Percentiles rank a stretch among this genome's conserved stretches.
Conservation (phyloP, 2,888 invertebrate species). For the Lasioglossum calceatum region DNA sequence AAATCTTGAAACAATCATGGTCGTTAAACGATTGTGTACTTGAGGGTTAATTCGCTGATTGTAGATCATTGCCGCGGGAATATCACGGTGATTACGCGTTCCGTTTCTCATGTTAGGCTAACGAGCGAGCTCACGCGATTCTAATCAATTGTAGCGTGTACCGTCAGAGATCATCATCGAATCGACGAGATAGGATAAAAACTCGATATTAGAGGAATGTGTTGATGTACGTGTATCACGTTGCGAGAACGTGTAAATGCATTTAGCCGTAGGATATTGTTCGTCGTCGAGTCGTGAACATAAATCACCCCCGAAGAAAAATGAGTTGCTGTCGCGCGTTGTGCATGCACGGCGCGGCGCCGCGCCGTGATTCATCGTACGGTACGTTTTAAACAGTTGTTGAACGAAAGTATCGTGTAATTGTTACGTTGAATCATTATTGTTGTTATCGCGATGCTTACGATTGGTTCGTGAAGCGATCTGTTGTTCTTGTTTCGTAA, state of each 20-base stretch:
- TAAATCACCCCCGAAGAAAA: constrained; percentile 35
- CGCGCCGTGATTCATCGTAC: neutral
- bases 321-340: neutral
- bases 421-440: neutral
- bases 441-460: neutral
- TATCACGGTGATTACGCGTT: neutral
- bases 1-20: neutral
- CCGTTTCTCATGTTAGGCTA: constrained; percentile 9
- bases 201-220: constrained; percentile 53
- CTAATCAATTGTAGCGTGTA: constrained; percentile 16
- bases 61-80: neutral
- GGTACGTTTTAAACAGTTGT: neutral
- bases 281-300: constrained; percentile 27
- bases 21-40: constrained; percentile 8
- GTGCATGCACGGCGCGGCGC: neutral
- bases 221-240: constrained; percentile 43
- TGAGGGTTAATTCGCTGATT: constrained; percentile 12
- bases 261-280: constrained; percentile 36
- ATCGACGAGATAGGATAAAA: constrained; percentile 31
- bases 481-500: neutral
- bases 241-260: constrained; percentile 28
- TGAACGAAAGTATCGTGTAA: neutral
- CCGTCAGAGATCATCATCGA: constrained; percentile 11
- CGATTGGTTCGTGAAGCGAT: neutral
- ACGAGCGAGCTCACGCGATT: neutral